Evolutionary conservation across 2,113 vertebrate genomes (phyloP), one percentile per base, ranked within the genome.

Genomic region (Gymnarchus niloticus): DNA sequence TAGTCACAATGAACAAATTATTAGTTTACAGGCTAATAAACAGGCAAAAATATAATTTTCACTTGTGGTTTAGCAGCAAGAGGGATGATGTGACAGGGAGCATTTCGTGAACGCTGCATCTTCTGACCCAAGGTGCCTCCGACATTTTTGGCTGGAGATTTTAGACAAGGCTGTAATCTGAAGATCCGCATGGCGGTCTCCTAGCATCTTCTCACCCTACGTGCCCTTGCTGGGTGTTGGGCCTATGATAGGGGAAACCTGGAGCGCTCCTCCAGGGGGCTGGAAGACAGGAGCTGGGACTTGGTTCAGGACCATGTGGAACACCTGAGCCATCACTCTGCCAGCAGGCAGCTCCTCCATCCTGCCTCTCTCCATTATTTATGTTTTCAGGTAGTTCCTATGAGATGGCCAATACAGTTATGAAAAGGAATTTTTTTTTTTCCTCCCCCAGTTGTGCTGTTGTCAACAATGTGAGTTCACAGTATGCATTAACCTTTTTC

Each of bases 251-350:
- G 8, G 48, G 25, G 61, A 19, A 49, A 28, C 61, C 44, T 17
- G 21, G 6, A 33, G 73, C 17, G 41, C 17, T 10, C 21, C 73
- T 56, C 25, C n/a, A 21, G 19, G 48, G 52, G 25, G 6, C 23
- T 85, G 84, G 33, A 51, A 76, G 33, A 51, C 33, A 23, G 52
- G 61, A 85, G 61, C 48, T 85, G 69, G 52, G 52, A 41, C 84
- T 14, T 5, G 25, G 73, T 48, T 56, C 69, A 78, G 73, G 84
- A 69, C 84, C 84, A 3, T 78, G 84, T 37, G 73, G 69, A 28
- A 85, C 69, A 44, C 84, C 49, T 46, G 37, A 48, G 28, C 83
- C n/a, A 1, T 14, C 28, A 49, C 17, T 19, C 48, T 8, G 41
- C 17, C n/a, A 25, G 10, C 10, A 54, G 65, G 25, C 33, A 25